phyloP scores from a whole-genome alignment of 2,113 vertebrate species.

The Gulo gulo region DNA sequence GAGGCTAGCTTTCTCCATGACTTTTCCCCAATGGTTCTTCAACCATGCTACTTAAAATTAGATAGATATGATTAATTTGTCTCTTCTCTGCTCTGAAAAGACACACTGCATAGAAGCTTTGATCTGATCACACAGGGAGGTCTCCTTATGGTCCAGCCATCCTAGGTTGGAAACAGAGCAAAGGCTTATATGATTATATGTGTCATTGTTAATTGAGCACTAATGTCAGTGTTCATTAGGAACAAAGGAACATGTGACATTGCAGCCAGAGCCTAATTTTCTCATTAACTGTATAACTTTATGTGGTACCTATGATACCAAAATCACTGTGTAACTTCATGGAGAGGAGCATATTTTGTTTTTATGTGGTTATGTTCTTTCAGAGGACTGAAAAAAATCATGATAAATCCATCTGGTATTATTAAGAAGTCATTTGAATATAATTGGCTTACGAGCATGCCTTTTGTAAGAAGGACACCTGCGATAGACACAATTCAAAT shows the following conservation, averaged over 20 bases:
- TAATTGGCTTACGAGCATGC: neutral
- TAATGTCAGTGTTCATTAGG: constrained; percentile 56
- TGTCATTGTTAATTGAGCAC: constrained; percentile 61
- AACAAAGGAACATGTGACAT: constrained; percentile 37
- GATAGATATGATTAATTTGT: constrained; percentile 23
- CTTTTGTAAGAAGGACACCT: constrained; percentile 17
- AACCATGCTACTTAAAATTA: constrained; percentile 22
- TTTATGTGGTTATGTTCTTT: neutral
- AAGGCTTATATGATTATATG: constrained; percentile 50
- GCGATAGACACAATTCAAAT: neutral
- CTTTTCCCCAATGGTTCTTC: neutral
- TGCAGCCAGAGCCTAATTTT: constrained; percentile 33
- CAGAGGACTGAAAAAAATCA: constrained; percentile 3
- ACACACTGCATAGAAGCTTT: neutral
- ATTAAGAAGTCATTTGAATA: neutral
- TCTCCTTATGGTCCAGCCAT: constrained; percentile 42
- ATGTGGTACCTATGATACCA: neutral
- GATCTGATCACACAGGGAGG: constrained; percentile 32
- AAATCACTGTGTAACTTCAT: neutral
- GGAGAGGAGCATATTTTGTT: neutral
- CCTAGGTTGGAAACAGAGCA: constrained; percentile 27
- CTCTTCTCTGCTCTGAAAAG: constrained; percentile 35
- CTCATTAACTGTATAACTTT: constrained; percentile 37
- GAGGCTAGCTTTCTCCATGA: neutral
- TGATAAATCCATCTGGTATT: neutral